These are phyloP conservation scores for Monarcha castaneiventris DNA, from an alignment of 2,113 vertebrate species.

Conservation along the genomic window DNA sequence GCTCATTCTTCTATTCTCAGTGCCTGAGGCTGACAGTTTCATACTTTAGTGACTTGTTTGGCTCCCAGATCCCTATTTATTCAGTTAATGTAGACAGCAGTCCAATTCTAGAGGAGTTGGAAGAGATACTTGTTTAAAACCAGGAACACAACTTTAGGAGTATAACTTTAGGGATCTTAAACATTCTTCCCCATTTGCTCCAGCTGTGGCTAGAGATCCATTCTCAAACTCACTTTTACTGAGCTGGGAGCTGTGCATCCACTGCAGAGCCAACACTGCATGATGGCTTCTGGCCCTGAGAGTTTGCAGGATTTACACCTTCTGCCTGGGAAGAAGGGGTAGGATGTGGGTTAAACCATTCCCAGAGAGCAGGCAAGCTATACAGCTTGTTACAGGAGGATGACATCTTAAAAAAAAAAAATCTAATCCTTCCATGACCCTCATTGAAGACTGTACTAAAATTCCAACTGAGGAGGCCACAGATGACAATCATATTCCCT, in stretches of 20 bases:
- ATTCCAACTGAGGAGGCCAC: background rate
- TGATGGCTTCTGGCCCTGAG: background rate
- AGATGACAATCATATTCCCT: background rate
- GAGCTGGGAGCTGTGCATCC: background rate
- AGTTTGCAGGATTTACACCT: background rate
- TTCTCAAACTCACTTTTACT: background rate
- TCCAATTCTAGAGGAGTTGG: background rate
- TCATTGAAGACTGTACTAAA: background rate
- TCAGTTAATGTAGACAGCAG: background rate
- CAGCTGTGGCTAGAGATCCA: background rate
- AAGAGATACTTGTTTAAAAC: background rate
- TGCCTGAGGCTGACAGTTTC: background rate
- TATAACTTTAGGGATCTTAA: background rate
- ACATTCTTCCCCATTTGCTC: background rate
- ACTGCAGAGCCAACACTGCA: background rate
- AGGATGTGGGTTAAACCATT: background rate
- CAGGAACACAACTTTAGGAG: background rate
- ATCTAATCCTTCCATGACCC: background rate
- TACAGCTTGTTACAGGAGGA: background rate
- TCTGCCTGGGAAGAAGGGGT: background rate
- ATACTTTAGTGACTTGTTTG: background rate
- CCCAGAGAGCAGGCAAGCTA: background rate
- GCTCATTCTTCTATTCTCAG: background rate
- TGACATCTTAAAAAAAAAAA: background rate
- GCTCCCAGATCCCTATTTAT: background rate